phyloP scores from a whole-genome alignment of 2,888 invertebrate species.

The Caenorhabditis auriculariae region DNA sequence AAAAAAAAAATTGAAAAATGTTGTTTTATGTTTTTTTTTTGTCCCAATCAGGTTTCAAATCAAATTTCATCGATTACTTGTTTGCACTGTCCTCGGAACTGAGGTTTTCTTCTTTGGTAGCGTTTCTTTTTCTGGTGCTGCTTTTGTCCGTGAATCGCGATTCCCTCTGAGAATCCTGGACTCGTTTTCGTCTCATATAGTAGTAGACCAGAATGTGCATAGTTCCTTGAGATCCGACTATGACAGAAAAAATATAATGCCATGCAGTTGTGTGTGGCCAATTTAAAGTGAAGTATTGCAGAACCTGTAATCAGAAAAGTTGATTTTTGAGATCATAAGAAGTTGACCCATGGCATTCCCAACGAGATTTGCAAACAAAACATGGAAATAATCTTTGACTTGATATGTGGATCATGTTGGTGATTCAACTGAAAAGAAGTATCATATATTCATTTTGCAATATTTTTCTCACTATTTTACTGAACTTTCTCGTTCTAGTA shows the following conservation, averaged over 20 bases:
- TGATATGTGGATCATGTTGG: slow-evolving; percentile 24
- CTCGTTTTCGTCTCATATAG: slow-evolving; percentile 20
- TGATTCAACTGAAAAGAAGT: slow-evolving; percentile 5
- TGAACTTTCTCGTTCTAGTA: slow-evolving; percentile 10
- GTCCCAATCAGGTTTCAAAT: too few species aligned
- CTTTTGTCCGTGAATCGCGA: too few species aligned
- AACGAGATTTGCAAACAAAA: slow-evolving; percentile 44
- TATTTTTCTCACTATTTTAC: too few species aligned
- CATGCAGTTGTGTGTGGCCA: slow-evolving; percentile 19
- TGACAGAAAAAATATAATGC: slow-evolving; percentile 45
- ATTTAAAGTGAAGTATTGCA: slow-evolving; percentile 41
- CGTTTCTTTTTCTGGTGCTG: too few species aligned
- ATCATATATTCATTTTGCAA: too few species aligned
- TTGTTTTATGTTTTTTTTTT: too few species aligned
- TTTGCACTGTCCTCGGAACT: too few species aligned
- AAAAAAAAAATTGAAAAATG: too few species aligned
- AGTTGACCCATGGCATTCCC: slow-evolving; percentile 47
- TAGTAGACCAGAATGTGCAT: slow-evolving; percentile 26
- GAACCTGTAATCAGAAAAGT: slow-evolving; percentile 28
- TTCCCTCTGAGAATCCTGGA: slow-evolving; percentile 10
- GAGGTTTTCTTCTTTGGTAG: too few species aligned
- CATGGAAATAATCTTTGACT: slow-evolving; percentile 33
- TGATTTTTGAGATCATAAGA: background rate
- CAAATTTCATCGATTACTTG: too few species aligned
- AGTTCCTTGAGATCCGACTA: slow-evolving; percentile 33